Base-by-base conservation (phyloP, 1,140 invertebrate species). In the Drosophila leontia region DNA sequence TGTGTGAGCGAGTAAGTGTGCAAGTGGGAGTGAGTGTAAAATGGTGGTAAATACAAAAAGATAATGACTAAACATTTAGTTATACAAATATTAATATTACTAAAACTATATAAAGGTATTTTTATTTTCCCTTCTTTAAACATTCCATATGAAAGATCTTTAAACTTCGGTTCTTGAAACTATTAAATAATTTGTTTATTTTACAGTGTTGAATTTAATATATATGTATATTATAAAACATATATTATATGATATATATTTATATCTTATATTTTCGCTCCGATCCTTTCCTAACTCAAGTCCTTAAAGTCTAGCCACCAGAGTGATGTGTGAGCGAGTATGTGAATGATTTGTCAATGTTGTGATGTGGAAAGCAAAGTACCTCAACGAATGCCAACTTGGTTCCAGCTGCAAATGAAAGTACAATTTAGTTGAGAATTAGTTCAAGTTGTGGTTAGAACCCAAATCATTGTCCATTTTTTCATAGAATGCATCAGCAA, bases 321-420 rank as follows among this genome's bases (percentile, higher is more conserved):
- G 15, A 44, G 48, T 60, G 56, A 15, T 5, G 23, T 61, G 45
- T 61, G 34, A 65, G 44, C 53, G 34, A 65, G 44, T 53, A 35
- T 64, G 48, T 56, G 37, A 56, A 67, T 55, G 60, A 77, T 58
- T 75, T 74, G 50, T 48, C 50, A 75, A 70, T 60, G 82, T 90
- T 90, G 85, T 90, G 85, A 90, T 79, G 81, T 78, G 72, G 41
- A 83, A 84, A 90, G 81, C 68, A 59, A 87, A 88, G 85, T 90
- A 90, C 85, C 85, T 90, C 81, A 71, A 84, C 69, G 76, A 50
- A 83, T 41, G 80, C 67, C 63, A 90, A 81, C 70, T 76, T 76
- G 81, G 75, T 88, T 90, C 80, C 81, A 90, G 78, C 84, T 64
- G 84, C 75, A 70, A 84, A 76, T 79, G 63, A 88, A 87, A 88